A percentile compares a stretch with the other conserved stretches of the same genome.
Evolutionary conservation across 2,113 vertebrate species (phyloP).

Genomic region (Eurystomus gularis): DNA sequence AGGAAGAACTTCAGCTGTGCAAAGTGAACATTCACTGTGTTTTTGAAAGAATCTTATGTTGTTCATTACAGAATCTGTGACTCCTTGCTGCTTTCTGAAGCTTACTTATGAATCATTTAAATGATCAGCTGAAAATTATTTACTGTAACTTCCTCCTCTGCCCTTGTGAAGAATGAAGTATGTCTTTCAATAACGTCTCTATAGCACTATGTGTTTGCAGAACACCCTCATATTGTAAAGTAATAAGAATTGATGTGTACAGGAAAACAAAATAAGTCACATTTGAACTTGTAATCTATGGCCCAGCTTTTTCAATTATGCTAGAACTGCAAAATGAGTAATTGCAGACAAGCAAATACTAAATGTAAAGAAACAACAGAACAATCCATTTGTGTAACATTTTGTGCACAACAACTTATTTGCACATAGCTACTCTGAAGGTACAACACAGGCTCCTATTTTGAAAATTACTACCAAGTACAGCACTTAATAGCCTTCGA

Average conservation of each 20-base stretch:
- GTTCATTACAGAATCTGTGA: background rate
- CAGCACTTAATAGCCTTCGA: background rate
- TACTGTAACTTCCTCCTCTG: background rate
- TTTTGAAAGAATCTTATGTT: background rate
- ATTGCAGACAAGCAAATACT: background rate
- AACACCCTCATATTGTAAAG: background rate
- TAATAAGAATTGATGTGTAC: background rate
- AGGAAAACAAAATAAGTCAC: background rate
- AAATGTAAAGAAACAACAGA: background rate
- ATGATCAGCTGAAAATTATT: background rate
- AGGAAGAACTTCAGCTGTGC: background rate
- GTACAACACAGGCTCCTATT: background rate
- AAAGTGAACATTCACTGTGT: background rate
- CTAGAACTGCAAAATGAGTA: background rate
- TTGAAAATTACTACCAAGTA: constrained; percentile 1
- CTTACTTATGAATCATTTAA: background rate
- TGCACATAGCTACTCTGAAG: background rate
- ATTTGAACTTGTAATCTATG: background rate
- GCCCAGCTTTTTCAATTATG: background rate
- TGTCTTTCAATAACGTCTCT: background rate
- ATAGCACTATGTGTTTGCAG: background rate
- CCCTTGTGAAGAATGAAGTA: background rate
- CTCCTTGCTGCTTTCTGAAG: background rate
- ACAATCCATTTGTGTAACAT: background rate
- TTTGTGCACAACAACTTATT: background rate